phyloP scores from a whole-genome alignment of 1,140 invertebrate genomes.

The Zophobas atratus region DNA sequence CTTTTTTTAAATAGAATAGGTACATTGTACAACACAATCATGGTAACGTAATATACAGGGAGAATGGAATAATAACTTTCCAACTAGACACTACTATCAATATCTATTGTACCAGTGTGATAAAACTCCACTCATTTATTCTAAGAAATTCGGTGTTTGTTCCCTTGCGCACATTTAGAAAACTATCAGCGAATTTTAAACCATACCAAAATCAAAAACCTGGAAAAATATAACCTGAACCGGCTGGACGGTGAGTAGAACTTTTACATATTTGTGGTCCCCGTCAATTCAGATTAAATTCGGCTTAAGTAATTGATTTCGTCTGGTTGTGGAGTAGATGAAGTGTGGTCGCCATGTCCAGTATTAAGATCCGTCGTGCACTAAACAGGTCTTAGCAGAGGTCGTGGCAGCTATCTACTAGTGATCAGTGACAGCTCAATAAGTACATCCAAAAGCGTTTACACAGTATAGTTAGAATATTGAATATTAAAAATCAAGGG shows the following conservation, averaged over 20 bases:
- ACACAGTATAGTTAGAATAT: slow-evolving; percentile 43
- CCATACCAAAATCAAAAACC: slow-evolving; percentile 26
- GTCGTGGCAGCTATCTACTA: slow-evolving; percentile 37
- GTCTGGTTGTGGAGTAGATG: slow-evolving; percentile 33
- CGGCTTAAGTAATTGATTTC: slow-evolving; percentile 33
- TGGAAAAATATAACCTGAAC: slow-evolving; percentile 39
- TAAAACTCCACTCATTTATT: slow-evolving; percentile 43
- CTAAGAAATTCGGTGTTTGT: slow-evolving; percentile 56
- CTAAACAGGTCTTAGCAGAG: slow-evolving; percentile 36
- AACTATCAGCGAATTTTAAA: slow-evolving; percentile 57
- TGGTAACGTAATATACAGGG: slow-evolving; percentile 62
- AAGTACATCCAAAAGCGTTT: slow-evolving; percentile 52
- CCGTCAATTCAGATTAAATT: slow-evolving; percentile 43
- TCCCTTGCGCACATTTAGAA: slow-evolving; percentile 57
- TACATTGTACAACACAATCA: slow-evolving; percentile 62
- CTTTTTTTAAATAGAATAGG: slow-evolving; percentile 60
- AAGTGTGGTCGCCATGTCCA: slow-evolving; percentile 17
- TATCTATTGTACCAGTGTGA: slow-evolving; percentile 57
- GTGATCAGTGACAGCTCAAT: slow-evolving; percentile 35
- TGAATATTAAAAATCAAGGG: slow-evolving; percentile 38
- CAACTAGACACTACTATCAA: slow-evolving; percentile 58
- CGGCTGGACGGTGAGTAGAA: slow-evolving; percentile 45
- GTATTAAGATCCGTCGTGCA: slow-evolving; percentile 36
- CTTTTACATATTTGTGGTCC: slow-evolving; percentile 38
- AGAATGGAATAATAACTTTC: slow-evolving; percentile 63